These are phyloP conservation scores for Perizoma affinitatum DNA, from an alignment of 2,888 invertebrate genomes.

Conservation along the genomic window DNA sequence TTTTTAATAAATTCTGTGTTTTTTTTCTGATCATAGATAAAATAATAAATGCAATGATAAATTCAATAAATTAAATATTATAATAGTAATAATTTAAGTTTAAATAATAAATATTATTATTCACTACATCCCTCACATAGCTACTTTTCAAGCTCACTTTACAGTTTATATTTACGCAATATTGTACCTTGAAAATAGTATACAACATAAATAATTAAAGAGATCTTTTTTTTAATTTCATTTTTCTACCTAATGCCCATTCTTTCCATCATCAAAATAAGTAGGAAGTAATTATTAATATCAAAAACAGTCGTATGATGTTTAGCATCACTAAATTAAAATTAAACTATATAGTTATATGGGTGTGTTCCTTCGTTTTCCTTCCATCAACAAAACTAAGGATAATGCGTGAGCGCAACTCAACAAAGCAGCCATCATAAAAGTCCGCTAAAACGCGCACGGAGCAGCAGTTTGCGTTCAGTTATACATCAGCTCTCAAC, in stretches of 20 bases:
- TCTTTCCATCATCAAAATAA: constrained; percentile 22
- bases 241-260: constrained; percentile 52
- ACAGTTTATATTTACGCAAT: constrained; percentile 18
- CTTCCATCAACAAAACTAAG: no score
- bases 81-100: constrained; percentile 21
- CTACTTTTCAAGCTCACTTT: constrained; percentile 21
- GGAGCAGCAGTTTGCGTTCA: no score
- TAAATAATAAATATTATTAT: constrained; percentile 12
- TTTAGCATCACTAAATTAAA: neutral
- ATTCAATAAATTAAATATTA: constrained; percentile 22
- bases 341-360: neutral
- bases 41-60: constrained; percentile 42
- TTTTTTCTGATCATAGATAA: constrained; percentile 8
- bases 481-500: no score
- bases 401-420: no score
- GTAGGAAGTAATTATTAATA: constrained; percentile 7
- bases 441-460: no score
- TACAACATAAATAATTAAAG: constrained; percentile 52
- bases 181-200: constrained; percentile 32
- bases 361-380: no score
- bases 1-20: no score
- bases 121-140: constrained; percentile 18
- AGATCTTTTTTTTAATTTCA: constrained; percentile 53
- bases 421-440: no score
- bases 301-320: constrained; percentile 4